These are phyloP conservation scores for Yponomeuta malinellus DNA, from an alignment of 2,888 invertebrate species.

Conservation along the genomic window DNA sequence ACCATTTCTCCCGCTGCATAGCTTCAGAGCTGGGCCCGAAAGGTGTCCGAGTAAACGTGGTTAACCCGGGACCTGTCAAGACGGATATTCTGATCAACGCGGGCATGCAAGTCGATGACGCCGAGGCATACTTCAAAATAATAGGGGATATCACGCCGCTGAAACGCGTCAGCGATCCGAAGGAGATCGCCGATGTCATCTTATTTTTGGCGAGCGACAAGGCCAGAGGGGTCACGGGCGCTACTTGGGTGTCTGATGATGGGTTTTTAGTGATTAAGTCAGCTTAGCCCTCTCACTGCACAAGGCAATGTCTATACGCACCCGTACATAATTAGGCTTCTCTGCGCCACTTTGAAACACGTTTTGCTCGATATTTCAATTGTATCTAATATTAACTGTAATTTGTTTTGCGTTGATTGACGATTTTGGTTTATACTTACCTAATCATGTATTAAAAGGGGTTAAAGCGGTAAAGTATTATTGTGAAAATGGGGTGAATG, in stretches of 20 bases:
- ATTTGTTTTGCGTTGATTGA: no score
- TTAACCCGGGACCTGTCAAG: slow-evolving; percentile 73
- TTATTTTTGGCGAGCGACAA: slow-evolving; percentile 86
- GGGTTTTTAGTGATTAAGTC: background rate
- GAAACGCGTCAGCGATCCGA: slow-evolving; percentile 81
- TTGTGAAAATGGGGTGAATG: no score
- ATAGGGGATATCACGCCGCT: slow-evolving; percentile 79
- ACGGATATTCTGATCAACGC: slow-evolving; percentile 32
- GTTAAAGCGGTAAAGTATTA: no score
- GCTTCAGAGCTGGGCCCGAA: slow-evolving; percentile 58
- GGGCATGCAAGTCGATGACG: background rate
- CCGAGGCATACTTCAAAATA: slow-evolving; percentile 69
- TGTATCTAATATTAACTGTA: no score
- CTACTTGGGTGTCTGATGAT: slow-evolving; percentile 25
- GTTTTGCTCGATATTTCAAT: no score
- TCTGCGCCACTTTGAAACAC: no score
- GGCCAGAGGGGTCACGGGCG: slow-evolving; percentile 88
- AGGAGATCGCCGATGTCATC: slow-evolving; percentile 87
- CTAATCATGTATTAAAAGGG: no score
- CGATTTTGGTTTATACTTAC: no score
- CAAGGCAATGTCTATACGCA: no score
- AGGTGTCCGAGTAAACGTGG: slow-evolving; percentile 65
- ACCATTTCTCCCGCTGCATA: slow-evolving; percentile 75
- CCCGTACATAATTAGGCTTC: no score
- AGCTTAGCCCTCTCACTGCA: no score